A percentile compares a stretch with the other conserved stretches of the same genome.
Evolutionary conservation across 1,140 invertebrate genomes (phyloP).

Genomic region (Radopholus similis): DNA sequence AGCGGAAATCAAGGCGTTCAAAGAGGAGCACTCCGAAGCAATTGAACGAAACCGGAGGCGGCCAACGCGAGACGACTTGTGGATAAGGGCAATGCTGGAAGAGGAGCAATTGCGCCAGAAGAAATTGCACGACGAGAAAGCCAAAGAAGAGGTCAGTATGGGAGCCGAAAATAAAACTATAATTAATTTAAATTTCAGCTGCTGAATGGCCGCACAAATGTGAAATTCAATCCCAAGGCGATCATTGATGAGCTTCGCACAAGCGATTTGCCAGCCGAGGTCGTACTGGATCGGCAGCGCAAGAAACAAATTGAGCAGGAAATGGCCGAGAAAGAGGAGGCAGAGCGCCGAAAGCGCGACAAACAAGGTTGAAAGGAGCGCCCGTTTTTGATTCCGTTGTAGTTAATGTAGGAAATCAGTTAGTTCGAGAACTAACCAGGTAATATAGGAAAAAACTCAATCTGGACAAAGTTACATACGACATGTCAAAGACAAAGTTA

Average conservation of each 20-base stretch:
- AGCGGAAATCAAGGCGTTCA: constrained; percentile 86
- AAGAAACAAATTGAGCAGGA: constrained; percentile 70
- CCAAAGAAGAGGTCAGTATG: constrained; percentile 43
- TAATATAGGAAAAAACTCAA: background rate
- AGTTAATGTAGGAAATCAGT: too few species aligned
- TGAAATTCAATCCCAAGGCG: constrained; percentile 30
- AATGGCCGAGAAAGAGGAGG: constrained; percentile 43
- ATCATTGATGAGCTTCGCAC: constrained; percentile 55
- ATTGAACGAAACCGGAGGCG: constrained; percentile 74
- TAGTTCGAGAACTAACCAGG: too few species aligned
- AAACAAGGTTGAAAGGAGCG: constrained; percentile 16
- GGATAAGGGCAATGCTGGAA: constrained; percentile 79
- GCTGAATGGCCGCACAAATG: background rate
- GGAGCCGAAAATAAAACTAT: background rate
- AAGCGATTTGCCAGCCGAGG: constrained; percentile 64
- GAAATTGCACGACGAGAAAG: constrained; percentile 66
- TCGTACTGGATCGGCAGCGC: constrained; percentile 80
- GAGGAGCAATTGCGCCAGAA: constrained; percentile 66
- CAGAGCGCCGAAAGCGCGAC: constrained; percentile 50
- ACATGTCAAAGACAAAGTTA: too few species aligned
- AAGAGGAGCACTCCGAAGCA: constrained; percentile 82
- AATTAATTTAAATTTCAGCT: background rate
- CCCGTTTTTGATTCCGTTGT: background rate
- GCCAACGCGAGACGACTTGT: constrained; percentile 64
- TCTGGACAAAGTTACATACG: too few species aligned